Conservation (phyloP, 1,140 invertebrate species). For the Sycophaga agraensis region DNA sequence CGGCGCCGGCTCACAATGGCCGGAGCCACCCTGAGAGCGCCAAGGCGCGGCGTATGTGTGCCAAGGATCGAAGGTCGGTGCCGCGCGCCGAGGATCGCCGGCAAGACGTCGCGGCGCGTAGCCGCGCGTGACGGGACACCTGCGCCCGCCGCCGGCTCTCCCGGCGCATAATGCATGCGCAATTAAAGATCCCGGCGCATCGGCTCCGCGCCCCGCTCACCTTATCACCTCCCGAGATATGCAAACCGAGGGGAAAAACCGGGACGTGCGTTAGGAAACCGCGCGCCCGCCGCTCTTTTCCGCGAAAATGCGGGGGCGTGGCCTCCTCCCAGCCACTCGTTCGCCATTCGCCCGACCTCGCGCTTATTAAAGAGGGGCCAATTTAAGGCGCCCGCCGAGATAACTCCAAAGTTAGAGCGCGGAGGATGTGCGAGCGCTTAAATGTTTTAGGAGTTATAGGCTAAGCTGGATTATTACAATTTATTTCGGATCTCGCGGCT, state of each 20-base stretch:
- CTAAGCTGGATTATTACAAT: constrained; percentile 4
- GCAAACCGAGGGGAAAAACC: constrained; percentile 33
- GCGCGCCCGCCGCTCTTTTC: no score
- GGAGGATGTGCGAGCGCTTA: background rate
- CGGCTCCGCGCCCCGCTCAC: constrained; percentile 26
- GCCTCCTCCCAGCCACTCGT: constrained; percentile 14
- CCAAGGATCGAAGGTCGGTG: constrained; percentile 39
- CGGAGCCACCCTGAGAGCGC: background rate
- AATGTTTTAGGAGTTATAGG: background rate
- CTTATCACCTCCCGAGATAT: constrained; percentile 45
- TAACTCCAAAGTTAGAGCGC: constrained; percentile 15
- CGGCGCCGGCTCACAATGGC: background rate
- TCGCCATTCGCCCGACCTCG: constrained; percentile 1
- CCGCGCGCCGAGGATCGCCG: background rate
- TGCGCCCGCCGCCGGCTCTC: constrained; percentile 28
- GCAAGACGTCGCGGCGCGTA: background rate
- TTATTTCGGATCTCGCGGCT: background rate
- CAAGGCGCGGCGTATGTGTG: constrained; percentile 27
- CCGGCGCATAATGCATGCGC: constrained; percentile 49
- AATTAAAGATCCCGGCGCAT: constrained; percentile 47
- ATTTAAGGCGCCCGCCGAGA: constrained; percentile 14
- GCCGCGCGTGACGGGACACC: constrained; percentile 38
- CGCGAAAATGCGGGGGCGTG: background rate
- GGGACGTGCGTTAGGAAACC: background rate
- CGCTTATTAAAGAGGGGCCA: constrained; percentile 7